Conservation (phyloP, 2,888 invertebrate genomes). For the Meiosimyza decipiens region DNA sequence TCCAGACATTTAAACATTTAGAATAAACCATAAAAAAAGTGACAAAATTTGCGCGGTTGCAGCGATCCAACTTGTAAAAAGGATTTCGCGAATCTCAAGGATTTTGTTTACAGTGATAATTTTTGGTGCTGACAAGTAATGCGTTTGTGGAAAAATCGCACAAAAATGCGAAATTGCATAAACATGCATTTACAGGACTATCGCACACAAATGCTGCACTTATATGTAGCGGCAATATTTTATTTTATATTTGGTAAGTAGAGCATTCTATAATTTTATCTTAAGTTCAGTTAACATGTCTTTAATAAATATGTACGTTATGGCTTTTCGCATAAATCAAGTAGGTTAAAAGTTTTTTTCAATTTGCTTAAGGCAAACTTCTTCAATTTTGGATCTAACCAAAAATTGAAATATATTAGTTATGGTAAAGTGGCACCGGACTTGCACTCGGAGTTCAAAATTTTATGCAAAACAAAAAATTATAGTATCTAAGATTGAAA, state of each 20-base stretch:
- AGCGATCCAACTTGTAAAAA: neutral
- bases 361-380: too few relatives aligned
- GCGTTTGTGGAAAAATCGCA: constrained; percentile 30
- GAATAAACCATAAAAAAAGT: constrained; percentile 15
- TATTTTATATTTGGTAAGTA: constrained; percentile 57
- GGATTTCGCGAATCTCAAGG: neutral
- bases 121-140: constrained; percentile 11
- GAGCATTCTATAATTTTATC: neutral
- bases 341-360: too few relatives aligned
- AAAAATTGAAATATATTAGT: too few relatives aligned
- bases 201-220: constrained; percentile 49
- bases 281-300: too few relatives aligned
- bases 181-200: constrained; percentile 42
- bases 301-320: too few relatives aligned
- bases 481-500: too few relatives aligned
- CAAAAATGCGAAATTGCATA: constrained; percentile 34
- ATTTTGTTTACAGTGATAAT: neutral
- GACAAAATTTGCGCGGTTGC: neutral
- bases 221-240: constrained; percentile 53
- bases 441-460: too few relatives aligned
- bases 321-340: too few relatives aligned
- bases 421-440: too few relatives aligned
- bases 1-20: constrained; percentile 14
- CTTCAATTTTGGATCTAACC: too few relatives aligned
- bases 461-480: too few relatives aligned